These are phyloP conservation scores for Caracal caracal DNA, from an alignment of 2,113 vertebrate genomes.

Conservation along the genomic window DNA sequence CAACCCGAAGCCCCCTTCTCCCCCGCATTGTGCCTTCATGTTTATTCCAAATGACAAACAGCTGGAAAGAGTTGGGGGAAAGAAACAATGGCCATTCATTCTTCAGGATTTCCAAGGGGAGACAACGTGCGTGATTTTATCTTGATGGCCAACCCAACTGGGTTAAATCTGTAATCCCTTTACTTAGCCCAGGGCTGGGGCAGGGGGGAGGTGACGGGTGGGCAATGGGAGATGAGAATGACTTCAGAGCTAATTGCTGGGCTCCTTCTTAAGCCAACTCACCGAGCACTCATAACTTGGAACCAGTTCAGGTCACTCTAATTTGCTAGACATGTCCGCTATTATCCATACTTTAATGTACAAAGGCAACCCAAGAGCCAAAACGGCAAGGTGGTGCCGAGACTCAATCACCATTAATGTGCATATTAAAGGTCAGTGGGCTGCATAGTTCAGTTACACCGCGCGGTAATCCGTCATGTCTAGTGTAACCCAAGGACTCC, in stretches of 20 bases:
- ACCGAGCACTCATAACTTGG: conserved; percentile 28
- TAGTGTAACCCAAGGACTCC: background rate
- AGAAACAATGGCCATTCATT: background rate
- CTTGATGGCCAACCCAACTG: background rate
- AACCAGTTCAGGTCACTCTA: conserved; percentile 43
- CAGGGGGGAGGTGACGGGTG: fast-evolving
- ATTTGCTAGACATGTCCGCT: conserved; percentile 46
- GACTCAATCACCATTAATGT: background rate
- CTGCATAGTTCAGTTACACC: background rate
- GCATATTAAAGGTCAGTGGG: conserved; percentile 8
- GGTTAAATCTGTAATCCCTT: background rate
- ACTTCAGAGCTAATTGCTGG: background rate
- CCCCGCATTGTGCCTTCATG: background rate
- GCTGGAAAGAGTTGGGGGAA: background rate
- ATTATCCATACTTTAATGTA: background rate
- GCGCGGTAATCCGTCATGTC: background rate
- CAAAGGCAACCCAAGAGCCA: background rate
- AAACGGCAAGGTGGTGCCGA: conserved; percentile 44
- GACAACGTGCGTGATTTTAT: background rate
- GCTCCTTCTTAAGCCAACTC: background rate
- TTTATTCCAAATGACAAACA: conserved; percentile 32
- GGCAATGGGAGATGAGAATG: background rate
- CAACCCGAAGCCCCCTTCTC: background rate
- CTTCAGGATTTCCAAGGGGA: background rate
- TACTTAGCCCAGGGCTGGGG: background rate